These are phyloP conservation scores for Jordanella pulchra DNA, from an alignment of 2,797 vertebrate species.

Conservation along the genomic window DNA sequence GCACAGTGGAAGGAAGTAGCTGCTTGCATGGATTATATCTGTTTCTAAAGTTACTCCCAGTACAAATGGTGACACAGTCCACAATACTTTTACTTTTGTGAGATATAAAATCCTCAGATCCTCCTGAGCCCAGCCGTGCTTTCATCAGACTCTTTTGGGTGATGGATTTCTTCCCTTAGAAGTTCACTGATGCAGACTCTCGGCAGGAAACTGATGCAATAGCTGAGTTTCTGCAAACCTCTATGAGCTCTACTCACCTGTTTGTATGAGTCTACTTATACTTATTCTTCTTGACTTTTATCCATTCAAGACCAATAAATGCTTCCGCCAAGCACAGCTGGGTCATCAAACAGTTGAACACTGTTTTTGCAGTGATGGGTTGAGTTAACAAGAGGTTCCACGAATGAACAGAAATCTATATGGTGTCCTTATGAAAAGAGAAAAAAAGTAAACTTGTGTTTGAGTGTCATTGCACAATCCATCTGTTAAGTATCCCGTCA, in stretches of 20 bases:
- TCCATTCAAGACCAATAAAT: background rate
- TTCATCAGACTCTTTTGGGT: background rate
- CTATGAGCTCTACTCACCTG: background rate
- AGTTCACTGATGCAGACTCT: slow-evolving; percentile 17
- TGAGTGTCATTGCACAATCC: background rate
- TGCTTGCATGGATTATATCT: slow-evolving; percentile 1
- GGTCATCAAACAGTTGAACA: background rate
- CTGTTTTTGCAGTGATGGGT: background rate
- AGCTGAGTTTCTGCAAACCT: slow-evolving; percentile 30
- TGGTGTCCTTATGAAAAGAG: background rate
- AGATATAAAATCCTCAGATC: slow-evolving; percentile 6
- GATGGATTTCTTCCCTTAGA: background rate
- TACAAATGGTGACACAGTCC: background rate
- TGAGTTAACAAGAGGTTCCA: background rate
- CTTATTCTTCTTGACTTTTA: background rate
- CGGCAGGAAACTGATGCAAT: slow-evolving; percentile 73
- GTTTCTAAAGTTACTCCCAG: background rate
- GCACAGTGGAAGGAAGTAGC: slow-evolving; percentile 46
- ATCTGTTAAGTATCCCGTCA: background rate
- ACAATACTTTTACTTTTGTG: too few relatives aligned
- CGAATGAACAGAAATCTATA: background rate
- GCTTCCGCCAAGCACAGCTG: background rate
- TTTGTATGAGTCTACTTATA: background rate
- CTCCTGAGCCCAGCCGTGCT: background rate
- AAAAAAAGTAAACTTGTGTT: background rate